phyloP scores from a whole-genome alignment of 2,113 vertebrate genomes.

The Leptosomus discolor region DNA sequence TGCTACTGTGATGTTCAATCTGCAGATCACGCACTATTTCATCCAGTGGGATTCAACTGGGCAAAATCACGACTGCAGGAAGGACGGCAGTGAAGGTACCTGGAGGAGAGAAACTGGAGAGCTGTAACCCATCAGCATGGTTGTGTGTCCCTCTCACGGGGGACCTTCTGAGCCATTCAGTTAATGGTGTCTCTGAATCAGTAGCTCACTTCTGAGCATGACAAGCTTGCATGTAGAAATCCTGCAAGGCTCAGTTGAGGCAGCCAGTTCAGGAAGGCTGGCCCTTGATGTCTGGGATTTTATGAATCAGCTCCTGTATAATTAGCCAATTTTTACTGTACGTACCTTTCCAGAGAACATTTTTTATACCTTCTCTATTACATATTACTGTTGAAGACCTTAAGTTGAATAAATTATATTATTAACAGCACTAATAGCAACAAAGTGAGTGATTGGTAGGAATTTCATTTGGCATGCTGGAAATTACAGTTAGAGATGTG shows the following conservation, averaged over 20 bases:
- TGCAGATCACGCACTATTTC: rapidly evolving
- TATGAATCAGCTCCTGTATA: not conserved
- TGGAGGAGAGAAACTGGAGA: not conserved
- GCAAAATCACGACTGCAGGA: not conserved
- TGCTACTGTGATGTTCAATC: rapidly evolving
- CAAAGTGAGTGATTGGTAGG: constrained; percentile 7
- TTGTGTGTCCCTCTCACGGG: too few relatives aligned
- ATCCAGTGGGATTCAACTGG: not conserved
- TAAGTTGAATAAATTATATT: not conserved
- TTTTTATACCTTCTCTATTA: not conserved
- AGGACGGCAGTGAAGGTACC: not conserved
- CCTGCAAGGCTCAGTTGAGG: not conserved
- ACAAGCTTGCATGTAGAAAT: not conserved
- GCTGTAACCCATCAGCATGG: not conserved
- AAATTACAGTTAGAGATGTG: not conserved
- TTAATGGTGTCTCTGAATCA: not conserved
- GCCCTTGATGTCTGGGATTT: not conserved
- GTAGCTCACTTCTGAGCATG: not conserved
- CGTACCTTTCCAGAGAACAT: not conserved
- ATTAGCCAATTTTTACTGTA: not conserved
- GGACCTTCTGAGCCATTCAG: not conserved
- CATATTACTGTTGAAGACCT: not conserved
- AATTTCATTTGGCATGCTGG: not conserved
- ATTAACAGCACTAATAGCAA: not conserved
- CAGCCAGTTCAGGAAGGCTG: not conserved